Evolutionary conservation across 2,113 vertebrate species (phyloP), one percentile per base, ranked within the genome.

Genomic region (Syngnathus typhle): DNA sequence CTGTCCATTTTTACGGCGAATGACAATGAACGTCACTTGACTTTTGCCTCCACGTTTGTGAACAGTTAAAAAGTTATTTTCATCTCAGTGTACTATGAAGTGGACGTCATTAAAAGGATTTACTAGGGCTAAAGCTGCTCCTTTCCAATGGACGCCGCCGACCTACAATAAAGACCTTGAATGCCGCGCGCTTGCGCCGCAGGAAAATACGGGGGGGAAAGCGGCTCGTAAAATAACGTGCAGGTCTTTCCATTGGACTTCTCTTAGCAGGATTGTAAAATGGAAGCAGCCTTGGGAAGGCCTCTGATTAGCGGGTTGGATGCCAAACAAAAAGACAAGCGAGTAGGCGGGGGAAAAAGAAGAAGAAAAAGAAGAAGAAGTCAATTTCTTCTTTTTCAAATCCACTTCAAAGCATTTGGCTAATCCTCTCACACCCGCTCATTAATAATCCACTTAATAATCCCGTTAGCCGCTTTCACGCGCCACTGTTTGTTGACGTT

Each of bases 401-500:
- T 80, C 86, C 80, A 91, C 87, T 89, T 91, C 89, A 90, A 91
- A 91, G 89, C 81, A 78, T 82, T 87, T 38, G 46, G 79, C 80
- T 91, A 91, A 92, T 90, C 89, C 88, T 85, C 84, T 85, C 79
- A 85, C 62, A 78, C 82, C 79, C 78, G 84, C 83, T 84, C 84
- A 68, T 90, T 88, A 91, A 89, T 90, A 91, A 91, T 90, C 89
- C 87, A 60, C 72, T 89, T 89, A 91, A 84, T 91, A 90, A 91
- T 91, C 89, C 85, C 64, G 87, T 91, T 88, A 91, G 82, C 80
- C 37, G 75, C 85, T 88, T 89, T 90, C 83, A 84, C 79, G 84
- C 78, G 60, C 71, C 54, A 71, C 68, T 84, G 84, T 87, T 90
- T 89, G 80, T 87, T 82, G 82, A 75, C 82, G 72, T 88, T 87